Evolutionary conservation across 2,797 vertebrate species (phyloP), one percentile per base, ranked within the genome.

Genomic region (Anguilla anguilla): DNA sequence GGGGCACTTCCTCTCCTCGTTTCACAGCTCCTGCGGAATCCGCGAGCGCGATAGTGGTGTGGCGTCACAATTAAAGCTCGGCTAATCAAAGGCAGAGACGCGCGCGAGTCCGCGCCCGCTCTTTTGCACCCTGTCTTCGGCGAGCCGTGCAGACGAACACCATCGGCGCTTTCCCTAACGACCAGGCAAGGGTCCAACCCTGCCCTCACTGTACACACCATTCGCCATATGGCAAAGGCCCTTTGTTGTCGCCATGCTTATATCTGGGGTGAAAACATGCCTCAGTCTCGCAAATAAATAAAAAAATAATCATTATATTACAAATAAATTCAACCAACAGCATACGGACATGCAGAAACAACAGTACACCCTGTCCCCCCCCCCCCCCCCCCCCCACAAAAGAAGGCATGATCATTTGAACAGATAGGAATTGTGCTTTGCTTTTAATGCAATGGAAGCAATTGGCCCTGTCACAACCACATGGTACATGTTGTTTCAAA

Each of bases 391-490:
- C 72, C 49, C 31, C 67, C 61, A 28, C 83, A 85, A 72, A 79
- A 55, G 67, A 74, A 86, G 88, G 83, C 69, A 53, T 69, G 81
- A 84, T 61, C 11, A 74, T 87, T 88, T 89, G 86, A 90, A 90
- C 88, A 91, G 91, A 83, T 55, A 43, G 49, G 15, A 82, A 85
- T 81, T 82, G 11, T 46, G 35, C 59, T 72, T 57, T 55, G 69
- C 67, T 88, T 92, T 74, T 93, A 91, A 95, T 89, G 53, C 15
- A n/a, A 53, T 94, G 95, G 94, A 94, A 93, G 90, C 90, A 88
- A 90, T 51, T 61, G 53, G 49, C 77, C 28, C 35, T 10, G 84
- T 72, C 57, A 83, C 77, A 88, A 88, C 72, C 84, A 22, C 89
- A 90, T 88, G 84, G 90, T 91, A 94, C 94, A 92, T 91, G 91